Conservation (phyloP, 30 jellyfish, hydroid and myxozoan genomes). For the Aurelia sp. region DNA sequence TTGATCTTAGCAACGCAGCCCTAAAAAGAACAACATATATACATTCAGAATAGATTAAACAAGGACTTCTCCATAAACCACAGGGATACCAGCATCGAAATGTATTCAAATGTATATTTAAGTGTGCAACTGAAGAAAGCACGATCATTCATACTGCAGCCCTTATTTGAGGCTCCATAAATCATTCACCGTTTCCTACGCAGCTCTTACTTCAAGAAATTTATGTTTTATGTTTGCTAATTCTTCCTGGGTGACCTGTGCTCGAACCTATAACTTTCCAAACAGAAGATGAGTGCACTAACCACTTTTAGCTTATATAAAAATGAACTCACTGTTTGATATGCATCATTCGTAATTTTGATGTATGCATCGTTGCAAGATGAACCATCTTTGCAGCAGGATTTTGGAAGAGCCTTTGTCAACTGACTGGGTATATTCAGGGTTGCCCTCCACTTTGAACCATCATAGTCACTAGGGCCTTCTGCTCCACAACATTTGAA, state of each 20-base stretch:
- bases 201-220: too few species aligned
- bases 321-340: background rate
- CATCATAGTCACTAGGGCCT: conserved; percentile 27
- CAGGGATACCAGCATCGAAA: background rate
- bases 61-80: background rate
- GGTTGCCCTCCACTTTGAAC: conserved; percentile 44
- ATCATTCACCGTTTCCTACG: too few species aligned
- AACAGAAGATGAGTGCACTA: too few species aligned
- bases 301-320: too few species aligned
- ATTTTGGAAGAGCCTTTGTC: conserved; percentile 24
- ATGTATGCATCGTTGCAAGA: background rate
- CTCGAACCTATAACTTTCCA: too few species aligned
- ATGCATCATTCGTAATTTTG: background rate
- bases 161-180: too few species aligned
- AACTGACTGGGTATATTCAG: too few species aligned
- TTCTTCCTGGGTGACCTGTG: too few species aligned
- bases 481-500: conserved; percentile 86
- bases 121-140: too few species aligned
- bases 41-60: background rate
- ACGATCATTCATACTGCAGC: too few species aligned
- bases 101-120: background rate
- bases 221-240: too few species aligned
- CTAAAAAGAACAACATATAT: conserved; percentile 16
- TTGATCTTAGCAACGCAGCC: conserved; percentile 63
- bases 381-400: conserved; percentile 46